Percentiles rank a stretch among this genome's conserved stretches.
Conservation (phyloP, 2,113 vertebrate species). For the Plotosus lineatus region DNA sequence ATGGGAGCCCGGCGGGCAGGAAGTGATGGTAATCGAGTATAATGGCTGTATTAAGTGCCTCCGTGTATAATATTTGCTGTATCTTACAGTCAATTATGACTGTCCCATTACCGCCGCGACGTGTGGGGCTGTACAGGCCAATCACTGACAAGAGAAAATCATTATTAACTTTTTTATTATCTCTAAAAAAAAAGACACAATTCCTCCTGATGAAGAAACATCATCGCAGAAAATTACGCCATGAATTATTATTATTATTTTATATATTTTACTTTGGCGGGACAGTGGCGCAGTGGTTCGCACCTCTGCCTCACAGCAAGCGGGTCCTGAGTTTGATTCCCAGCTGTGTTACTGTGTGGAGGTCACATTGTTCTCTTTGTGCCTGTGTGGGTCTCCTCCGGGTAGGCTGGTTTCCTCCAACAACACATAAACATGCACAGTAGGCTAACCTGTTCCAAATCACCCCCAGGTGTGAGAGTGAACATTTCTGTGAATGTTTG, state of each 20-base stretch:
- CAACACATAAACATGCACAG: too few species aligned
- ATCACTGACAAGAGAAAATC: not conserved
- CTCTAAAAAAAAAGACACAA: not conserved
- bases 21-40: constrained; percentile 45
- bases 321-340: too few species aligned
- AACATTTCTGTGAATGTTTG: too few species aligned
- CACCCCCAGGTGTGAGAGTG: too few species aligned
- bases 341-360: too few species aligned
- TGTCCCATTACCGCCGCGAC: constrained; percentile 37
- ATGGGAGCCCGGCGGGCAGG: constrained; percentile 42
- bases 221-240: not conserved
- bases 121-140: constrained; percentile 3
- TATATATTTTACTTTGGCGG: too few species aligned
- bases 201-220: not conserved
- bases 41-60: constrained; percentile 56
- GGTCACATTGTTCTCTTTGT: too few species aligned
- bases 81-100: constrained; percentile 47
- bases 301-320: too few species aligned
- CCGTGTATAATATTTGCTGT: constrained; percentile 42
- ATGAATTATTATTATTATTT: not conserved
- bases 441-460: too few species aligned
- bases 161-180: constrained; percentile 1
- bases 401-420: too few species aligned
- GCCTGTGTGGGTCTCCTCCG: too few species aligned
- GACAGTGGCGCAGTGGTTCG: too few species aligned